Evolutionary conservation across 2,888 invertebrate genomes (phyloP).

Genomic region (Stramonita haemastoma): DNA sequence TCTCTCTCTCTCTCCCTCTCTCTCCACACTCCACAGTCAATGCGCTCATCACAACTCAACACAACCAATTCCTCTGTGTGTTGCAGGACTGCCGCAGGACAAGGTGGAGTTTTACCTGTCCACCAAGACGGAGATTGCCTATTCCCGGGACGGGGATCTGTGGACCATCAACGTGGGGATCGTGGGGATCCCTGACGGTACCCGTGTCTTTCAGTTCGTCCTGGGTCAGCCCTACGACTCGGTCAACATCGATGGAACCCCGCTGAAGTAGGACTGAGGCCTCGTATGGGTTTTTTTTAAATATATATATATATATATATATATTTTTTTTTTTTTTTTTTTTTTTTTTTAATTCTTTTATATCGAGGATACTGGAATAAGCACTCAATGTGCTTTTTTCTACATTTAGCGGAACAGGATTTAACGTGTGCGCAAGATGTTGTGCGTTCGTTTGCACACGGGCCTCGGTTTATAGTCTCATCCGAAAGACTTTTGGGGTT

Average conservation of each 20-base stretch:
- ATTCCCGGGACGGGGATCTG: constrained; percentile 55
- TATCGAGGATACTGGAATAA: no score
- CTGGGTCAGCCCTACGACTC: constrained; percentile 63
- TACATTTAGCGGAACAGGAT: no score
- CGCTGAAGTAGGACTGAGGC: constrained; percentile 53
- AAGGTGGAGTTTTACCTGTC: constrained; percentile 59
- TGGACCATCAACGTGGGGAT: constrained; percentile 64
- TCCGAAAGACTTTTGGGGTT: no score
- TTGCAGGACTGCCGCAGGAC: constrained; percentile 59
- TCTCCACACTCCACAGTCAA: not conserved
- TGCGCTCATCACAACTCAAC: not conserved
- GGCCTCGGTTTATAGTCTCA: no score
- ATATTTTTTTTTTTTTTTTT: no score
- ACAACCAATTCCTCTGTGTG: not conserved
- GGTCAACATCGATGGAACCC: constrained; percentile 61
- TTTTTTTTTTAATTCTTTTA: no score
- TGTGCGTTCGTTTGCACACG: no score
- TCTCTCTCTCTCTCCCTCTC: no score
- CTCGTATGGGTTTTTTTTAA: no score
- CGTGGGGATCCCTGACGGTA: constrained; percentile 53
- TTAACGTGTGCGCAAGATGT: no score
- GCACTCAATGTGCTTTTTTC: no score
- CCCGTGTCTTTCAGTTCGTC: constrained; percentile 59
- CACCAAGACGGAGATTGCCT: constrained; percentile 59
- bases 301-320: no score